Base-by-base conservation (phyloP, 2,888 invertebrate species). In the Aporophyla lueneburgensis region DNA sequence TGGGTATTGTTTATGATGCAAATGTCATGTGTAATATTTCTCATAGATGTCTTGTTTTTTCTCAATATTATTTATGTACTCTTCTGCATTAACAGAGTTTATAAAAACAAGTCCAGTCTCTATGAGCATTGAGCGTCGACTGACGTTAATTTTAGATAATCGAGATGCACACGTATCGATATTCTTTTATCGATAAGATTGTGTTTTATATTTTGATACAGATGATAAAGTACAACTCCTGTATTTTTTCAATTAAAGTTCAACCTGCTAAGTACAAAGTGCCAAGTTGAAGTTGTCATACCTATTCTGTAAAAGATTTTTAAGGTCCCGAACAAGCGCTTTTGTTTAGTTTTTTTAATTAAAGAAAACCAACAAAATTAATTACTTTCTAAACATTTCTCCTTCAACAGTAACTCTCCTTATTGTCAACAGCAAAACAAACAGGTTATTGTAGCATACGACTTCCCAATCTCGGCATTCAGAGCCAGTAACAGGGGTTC, bases 101-200 rank as follows among this genome's bases (percentile, higher is more conserved):
- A n/a, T 40, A 62, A 24, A 27, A 86, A 85, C 78, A 87, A 86
- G 91, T 89, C 87, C 84, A 85, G 79, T 83, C 91, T 78, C 82
- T 76, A 74, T 63, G 82, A 88, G 87, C 83, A 87, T 88, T 86
- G 76, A 83, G 79, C 85, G 85, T 72, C 84, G 88, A 95, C 94
- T 95, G 92, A 88, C 77, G 83, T 86, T 93, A 92, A 92, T 91
- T 92, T 93, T 93, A 92, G 91, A 90, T 81, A 69, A 88, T 92
- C 67, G 94, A 87, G 93, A 82, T 90, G 94, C 70, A 76, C 66
- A 33, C 54, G 75, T 86, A 84, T 91, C 92, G 93, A 90, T 90
- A 67, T 66, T 76, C 46, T 79, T 46, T n/a, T 81, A 82, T 89
- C 88, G 88, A 90, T 86, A 81, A 74, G 27, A 46, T 43, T 54